Base-by-base conservation (phyloP, 2,888 invertebrate genomes). In the Catonia carolina region DNA sequence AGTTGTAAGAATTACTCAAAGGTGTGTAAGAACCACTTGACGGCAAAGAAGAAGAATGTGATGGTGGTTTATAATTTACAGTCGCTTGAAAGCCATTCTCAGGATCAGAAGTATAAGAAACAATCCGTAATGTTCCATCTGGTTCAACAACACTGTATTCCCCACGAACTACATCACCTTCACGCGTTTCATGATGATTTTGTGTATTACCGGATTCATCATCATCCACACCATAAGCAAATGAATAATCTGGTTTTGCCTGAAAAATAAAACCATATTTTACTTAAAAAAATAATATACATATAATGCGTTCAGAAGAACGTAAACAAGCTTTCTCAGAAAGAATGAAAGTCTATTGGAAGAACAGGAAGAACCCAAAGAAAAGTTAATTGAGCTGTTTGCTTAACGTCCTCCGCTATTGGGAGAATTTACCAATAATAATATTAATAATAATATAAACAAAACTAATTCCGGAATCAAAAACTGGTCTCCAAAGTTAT, bases 191-290 rank as follows among this genome's bases (percentile, higher is more conserved):
- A 64, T 83, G 79, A 64, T 85, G 85, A 67, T 80, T 81, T 72
- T 88, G 87, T 55, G 79, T 79, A 71, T 86, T 85, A 53, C 85
- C 84, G 18, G 82, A 83, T 63, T 79, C 75, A 4, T 83, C 84
- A 71, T 88, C 87, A 65, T 85, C 83, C 33, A 88, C 84, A 50
- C 87, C 87, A 67, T 86, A 88, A 1, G 84, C 79, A 71, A 85
- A 88, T 37, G 79, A 77, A 68, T 88, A 88, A 70, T 86, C 85
- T 14, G 87, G 86, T 68, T 83, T 82, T 1, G 85, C 86, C 83
- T 83, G 65, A 42, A 71, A 69, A 47, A 42, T 58, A 59, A 62
- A 58, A 59, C n/a, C n/a, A n/a, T 42, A 51, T 52, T 14, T 49
- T 10, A 23, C n/a, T n/a, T n/a, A n/a, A n/a, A n/a, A n/a, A n/a